Conservation (phyloP, 1,140 invertebrate genomes). For the Drosophila subpulchrella region DNA sequence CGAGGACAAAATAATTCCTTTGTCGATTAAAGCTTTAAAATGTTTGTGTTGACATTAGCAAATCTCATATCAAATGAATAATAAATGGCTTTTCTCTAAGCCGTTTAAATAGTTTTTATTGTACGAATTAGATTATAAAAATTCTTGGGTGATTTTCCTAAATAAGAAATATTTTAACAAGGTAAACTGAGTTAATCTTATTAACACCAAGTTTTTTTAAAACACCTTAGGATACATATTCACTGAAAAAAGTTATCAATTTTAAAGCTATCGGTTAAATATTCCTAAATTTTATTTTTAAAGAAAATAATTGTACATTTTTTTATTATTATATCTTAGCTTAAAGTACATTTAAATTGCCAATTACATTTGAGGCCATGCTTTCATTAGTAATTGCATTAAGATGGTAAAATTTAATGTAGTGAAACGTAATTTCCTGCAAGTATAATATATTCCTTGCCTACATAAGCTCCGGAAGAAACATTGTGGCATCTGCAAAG, state of each 20-base stretch:
- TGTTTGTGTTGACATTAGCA: background rate
- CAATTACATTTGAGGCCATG: background rate
- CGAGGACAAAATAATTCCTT: background rate
- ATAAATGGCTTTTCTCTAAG: too few relatives aligned
- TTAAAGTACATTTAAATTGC: background rate
- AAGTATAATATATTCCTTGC: background rate
- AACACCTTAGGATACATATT: too few relatives aligned
- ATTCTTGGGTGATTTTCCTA: too few relatives aligned
- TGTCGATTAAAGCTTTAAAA: background rate
- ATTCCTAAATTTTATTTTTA: too few relatives aligned
- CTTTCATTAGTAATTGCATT: background rate
- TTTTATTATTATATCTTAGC: background rate
- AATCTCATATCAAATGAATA: background rate
- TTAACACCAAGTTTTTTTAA: too few relatives aligned
- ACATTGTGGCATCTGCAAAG: conserved; percentile 13
- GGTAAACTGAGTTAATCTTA: too few relatives aligned
- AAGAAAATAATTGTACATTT: too few relatives aligned
- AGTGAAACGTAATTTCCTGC: background rate
- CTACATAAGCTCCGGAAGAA: background rate
- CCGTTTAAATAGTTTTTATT: too few relatives aligned
- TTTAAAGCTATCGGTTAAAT: too few relatives aligned
- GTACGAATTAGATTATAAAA: too few relatives aligned
- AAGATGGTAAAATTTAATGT: background rate
- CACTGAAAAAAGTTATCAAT: too few relatives aligned
- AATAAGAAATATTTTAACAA: too few relatives aligned